Evolutionary conservation across 2,113 vertebrate species (phyloP).

Genomic region (Campylomormyrus numenius): DNA sequence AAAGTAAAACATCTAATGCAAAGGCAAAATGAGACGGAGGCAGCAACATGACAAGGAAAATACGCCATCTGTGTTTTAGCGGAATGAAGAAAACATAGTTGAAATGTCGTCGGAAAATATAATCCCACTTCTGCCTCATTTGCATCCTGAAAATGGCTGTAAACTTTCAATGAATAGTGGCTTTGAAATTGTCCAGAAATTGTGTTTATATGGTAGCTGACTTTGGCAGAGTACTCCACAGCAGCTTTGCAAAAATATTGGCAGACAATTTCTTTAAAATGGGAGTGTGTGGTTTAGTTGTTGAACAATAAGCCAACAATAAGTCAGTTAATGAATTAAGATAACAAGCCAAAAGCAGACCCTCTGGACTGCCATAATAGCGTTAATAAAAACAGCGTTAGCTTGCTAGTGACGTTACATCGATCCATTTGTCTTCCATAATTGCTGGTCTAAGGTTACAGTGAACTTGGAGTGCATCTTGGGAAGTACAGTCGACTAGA

Average conservation of each 20-base stretch:
- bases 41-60: background rate
- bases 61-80: background rate
- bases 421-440: background rate
- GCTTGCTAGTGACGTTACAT: background rate
- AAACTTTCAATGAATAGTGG: background rate
- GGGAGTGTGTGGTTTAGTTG: background rate
- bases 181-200: background rate
- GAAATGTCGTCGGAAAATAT: background rate
- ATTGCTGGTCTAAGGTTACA: background rate
- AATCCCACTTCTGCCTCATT: conserved; percentile 6
- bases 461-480: background rate
- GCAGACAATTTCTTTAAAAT: conserved; percentile 1
- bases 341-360: background rate
- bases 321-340: background rate
- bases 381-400: background rate
- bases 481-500: background rate
- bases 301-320: background rate
- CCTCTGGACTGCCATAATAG: background rate
- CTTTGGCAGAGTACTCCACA: background rate
- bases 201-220: background rate
- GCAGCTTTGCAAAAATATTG: background rate
- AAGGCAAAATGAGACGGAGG: background rate
- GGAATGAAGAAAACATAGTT: background rate
- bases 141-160: background rate
- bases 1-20: background rate